These are phyloP conservation scores for Probaryconus sp. DNA, from an alignment of 1,140 invertebrate species.

Conservation along the genomic window DNA sequence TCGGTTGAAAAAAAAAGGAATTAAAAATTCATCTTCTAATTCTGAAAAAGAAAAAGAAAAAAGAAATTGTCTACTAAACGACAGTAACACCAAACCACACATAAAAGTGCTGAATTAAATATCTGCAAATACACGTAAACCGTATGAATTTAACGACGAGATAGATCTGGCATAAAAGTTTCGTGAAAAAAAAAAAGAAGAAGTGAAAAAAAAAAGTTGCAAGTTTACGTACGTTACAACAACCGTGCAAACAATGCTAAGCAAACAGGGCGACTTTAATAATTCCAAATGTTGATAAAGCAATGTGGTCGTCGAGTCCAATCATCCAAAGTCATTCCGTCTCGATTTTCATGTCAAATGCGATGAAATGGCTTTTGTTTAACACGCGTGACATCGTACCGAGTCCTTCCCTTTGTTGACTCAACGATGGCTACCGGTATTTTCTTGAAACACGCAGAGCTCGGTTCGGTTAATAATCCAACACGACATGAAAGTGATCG, in stretches of 20 bases:
- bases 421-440: constrained; percentile 51
- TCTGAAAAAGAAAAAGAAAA: constrained; percentile 2
- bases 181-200: too few relatives aligned
- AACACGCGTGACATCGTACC: constrained; percentile 51
- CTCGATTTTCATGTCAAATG: constrained; percentile 56
- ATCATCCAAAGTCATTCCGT: constrained; percentile 43
- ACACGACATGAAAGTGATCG: constrained; percentile 43
- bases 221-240: constrained; percentile 40
- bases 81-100: too few relatives aligned
- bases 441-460: constrained; percentile 57
- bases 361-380: constrained; percentile 59
- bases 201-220: too few relatives aligned
- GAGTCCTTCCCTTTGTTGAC: constrained; percentile 56
- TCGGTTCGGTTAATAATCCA: constrained; percentile 35
- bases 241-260: constrained; percentile 10
- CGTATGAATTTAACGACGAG: constrained; percentile 17
- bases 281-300: constrained; percentile 43
- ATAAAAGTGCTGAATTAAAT: not conserved
- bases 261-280: constrained; percentile 33
- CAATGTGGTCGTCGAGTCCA: constrained; percentile 39
- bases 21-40: too few relatives aligned
- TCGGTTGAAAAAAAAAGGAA: too few relatives aligned
- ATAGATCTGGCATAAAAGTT: constrained; percentile 11
- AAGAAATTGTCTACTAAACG: too few relatives aligned
- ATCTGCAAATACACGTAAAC: constrained; percentile 16